Base-by-base conservation (phyloP, 2,113 vertebrate genomes). In the Salvelinus fontinalis region DNA sequence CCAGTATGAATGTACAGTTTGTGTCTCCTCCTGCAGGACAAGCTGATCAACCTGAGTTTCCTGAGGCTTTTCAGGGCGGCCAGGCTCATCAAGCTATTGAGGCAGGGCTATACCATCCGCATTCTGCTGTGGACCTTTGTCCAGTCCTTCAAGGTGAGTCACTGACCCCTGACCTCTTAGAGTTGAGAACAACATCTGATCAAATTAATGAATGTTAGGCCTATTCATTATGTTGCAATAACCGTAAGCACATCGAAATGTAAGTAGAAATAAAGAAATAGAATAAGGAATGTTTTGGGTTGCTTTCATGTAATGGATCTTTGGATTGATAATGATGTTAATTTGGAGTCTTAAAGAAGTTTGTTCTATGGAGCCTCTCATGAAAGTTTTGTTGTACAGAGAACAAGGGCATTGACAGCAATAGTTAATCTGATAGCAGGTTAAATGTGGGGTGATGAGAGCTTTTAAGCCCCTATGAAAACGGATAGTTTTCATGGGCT, bases 51-150 rank as follows among this genome's bases (percentile, higher is more conserved):
- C 92, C 92, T 99, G 85, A 99, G 98, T 88, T 98, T 99, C 86
- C 92, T 99, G 83, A 88, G 97, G 72, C 93, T 99, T 62, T 99
- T 99, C 92, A 91, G 98, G 62, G 98, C 98, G 0, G 98, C 98
- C 0, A 94, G 98, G 1, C 95, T 99, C 69, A 98, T 99, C 93
- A 99, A 99, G 82, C 94, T 99, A 57, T 95, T 99, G 1, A 93
- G 98, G 2, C 98, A 99, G 86, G 97, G 98, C 51, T 99, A 99
- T 90, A 99, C 98, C 83, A 99, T 99, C 87, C 96, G 97, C 78
- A 99, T 99, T 86, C 92, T 99, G 86, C 95, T 99, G 22, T 99
- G 97, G 97, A 99, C 97, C 0, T 99, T 99, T 0, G 97, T 99
- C 67, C 98, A 99, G 92, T 99, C 98, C 29, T 99, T 99, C 84